A percentile compares a stretch with the other conserved stretches of the same genome.
These are phyloP conservation scores for Eilema sororculum DNA, from an alignment of 2,888 invertebrate genomes.

Conservation along the genomic window DNA sequence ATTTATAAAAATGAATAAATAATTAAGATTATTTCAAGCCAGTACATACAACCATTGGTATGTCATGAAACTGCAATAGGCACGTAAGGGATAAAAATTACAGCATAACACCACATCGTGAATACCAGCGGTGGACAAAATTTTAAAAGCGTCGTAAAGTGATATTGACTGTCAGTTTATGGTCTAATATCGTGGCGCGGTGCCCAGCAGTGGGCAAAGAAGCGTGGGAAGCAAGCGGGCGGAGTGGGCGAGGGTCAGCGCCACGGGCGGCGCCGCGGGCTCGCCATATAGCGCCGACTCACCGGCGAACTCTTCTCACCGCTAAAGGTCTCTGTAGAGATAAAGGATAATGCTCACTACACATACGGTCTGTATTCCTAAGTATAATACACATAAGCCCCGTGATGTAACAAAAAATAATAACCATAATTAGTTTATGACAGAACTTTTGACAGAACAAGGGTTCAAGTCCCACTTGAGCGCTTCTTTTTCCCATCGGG, in stretches of 20 bases:
- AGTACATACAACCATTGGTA: not conserved
- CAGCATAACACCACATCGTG: not conserved
- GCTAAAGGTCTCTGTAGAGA: constrained; percentile 75
- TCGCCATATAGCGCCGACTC: constrained; percentile 62
- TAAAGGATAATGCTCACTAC: not conserved
- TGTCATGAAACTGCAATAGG: not conserved
- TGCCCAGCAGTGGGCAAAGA: constrained; percentile 65
- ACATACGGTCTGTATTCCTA: not conserved
- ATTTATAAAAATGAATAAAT: not conserved
- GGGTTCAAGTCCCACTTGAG: no score
- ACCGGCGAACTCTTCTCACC: constrained; percentile 55
- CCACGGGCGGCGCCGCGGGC: constrained; percentile 79
- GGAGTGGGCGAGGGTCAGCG: constrained; percentile 69
- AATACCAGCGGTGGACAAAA: not conserved
- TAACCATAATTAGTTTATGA: no score
- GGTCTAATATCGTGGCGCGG: constrained; percentile 35
- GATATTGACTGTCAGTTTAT: constrained; percentile 19
- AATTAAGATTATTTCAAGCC: not conserved
- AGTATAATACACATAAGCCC: not conserved
- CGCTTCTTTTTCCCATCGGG: no score
- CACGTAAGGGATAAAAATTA: not conserved
- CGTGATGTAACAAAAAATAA: not conserved
- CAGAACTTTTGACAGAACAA: no score
- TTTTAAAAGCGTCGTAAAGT: not conserved
- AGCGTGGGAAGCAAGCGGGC: constrained; percentile 58